phyloP scores from a whole-genome alignment of 2,888 invertebrate species.

The Sarcophaga carnaria region DNA sequence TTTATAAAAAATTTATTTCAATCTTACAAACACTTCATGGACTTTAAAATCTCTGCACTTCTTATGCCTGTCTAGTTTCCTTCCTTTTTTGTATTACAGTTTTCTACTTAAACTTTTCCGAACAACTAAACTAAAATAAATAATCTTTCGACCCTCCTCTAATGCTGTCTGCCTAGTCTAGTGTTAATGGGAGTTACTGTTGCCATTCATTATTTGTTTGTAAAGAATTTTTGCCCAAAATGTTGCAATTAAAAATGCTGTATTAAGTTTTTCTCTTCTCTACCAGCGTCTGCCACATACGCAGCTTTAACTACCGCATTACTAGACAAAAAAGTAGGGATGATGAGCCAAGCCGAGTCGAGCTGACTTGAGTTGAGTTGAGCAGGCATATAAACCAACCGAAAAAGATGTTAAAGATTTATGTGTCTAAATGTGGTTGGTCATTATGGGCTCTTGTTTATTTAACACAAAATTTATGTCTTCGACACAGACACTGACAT shows the following conservation, averaged over 20 bases:
- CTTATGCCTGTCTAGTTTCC: not conserved
- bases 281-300: not conserved
- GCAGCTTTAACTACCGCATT: not conserved
- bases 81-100: not conserved
- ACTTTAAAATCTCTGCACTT: too few relatives aligned
- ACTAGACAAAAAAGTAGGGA: not conserved
- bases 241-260: slow-evolving; percentile 68
- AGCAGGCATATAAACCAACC: slow-evolving; percentile 44
- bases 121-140: not conserved
- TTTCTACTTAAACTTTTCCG: not conserved
- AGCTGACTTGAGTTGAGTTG: slow-evolving; percentile 7
- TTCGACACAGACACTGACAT: slow-evolving; percentile 50
- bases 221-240: slow-evolving; percentile 24
- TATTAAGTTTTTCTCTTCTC: slow-evolving; percentile 55
- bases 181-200: slow-evolving; percentile 26
- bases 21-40: too few relatives aligned
- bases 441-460: slow-evolving; percentile 67
- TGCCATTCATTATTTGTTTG: slow-evolving; percentile 18
- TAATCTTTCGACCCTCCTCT: not conserved
- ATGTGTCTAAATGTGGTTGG: slow-evolving; percentile 70
- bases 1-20: too few relatives aligned
- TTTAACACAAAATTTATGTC: slow-evolving; percentile 65
- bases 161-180: not conserved
- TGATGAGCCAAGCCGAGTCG: too few relatives aligned
- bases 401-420: slow-evolving; percentile 62